Conservation (phyloP, 2,113 vertebrate species). For the Calidris pugnax region DNA sequence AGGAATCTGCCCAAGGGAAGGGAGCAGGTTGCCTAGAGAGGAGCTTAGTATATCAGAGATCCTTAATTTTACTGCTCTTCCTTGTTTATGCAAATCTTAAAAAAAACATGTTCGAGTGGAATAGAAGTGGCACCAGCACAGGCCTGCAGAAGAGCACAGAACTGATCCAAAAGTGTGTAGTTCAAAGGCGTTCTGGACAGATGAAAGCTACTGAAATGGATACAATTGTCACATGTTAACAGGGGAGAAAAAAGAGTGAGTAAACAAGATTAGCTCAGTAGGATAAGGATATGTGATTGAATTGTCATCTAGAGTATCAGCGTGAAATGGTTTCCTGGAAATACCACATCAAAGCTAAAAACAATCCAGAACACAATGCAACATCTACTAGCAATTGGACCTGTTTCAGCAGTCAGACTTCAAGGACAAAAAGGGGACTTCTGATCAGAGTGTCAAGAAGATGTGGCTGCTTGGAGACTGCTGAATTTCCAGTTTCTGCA, state of each 20-base stretch:
- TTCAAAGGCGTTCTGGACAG: conserved; percentile 40
- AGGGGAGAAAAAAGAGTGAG: conserved; percentile 31
- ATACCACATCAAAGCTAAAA: conserved; percentile 68
- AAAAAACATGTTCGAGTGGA: neutral
- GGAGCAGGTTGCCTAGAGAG: neutral
- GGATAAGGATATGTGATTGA: conserved; percentile 64
- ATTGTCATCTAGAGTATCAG: conserved; percentile 65
- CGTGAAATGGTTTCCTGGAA: conserved; percentile 59
- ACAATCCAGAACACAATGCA: conserved; percentile 48
- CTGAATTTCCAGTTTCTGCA: neutral
- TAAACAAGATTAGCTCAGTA: conserved; percentile 66
- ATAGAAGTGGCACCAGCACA: neutral
- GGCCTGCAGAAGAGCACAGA: conserved; percentile 17
- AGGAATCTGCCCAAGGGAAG: conserved; percentile 16
- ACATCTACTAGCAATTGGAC: conserved; percentile 49
- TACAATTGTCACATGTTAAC: conserved; percentile 60
- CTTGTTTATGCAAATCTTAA: conserved; percentile 37
- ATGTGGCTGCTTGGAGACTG: neutral
- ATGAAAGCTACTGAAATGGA: conserved; percentile 60
- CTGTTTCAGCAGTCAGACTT: conserved; percentile 47
- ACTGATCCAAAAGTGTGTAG: neutral
- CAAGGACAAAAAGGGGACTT: conserved; percentile 48
- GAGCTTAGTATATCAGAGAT: conserved; percentile 7
- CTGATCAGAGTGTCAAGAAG: neutral
- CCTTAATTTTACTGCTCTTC: conserved; percentile 14